Percentiles rank a stretch among this genome's conserved stretches.
These are phyloP conservation scores for Chloroceryle aenea DNA, from an alignment of 2,113 vertebrate genomes.

Conservation along the genomic window DNA sequence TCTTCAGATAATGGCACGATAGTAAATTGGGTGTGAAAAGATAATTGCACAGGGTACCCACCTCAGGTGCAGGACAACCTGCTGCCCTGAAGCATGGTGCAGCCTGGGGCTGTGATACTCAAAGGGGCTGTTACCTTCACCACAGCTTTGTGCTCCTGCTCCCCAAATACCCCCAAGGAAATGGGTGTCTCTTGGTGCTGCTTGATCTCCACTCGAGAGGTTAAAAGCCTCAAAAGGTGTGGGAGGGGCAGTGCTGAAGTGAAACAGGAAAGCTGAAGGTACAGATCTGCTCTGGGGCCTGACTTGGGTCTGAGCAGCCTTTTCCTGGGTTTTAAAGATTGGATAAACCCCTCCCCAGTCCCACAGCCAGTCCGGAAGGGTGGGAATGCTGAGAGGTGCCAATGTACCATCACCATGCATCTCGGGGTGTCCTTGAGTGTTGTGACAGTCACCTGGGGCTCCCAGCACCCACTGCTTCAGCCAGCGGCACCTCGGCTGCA, in stretches of 20 bases:
- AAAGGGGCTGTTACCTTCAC: background rate
- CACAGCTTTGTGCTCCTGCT: background rate
- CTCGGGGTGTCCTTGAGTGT: background rate
- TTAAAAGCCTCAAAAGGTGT: background rate
- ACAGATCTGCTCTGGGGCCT: background rate
- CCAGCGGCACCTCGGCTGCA: background rate
- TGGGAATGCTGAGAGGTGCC: background rate
- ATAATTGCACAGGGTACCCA: background rate
- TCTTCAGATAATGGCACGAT: background rate
- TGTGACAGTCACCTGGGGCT: background rate
- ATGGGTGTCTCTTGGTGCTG: background rate
- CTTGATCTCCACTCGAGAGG: background rate
- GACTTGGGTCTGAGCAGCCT: background rate
- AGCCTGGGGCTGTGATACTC: background rate
- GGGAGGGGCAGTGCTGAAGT: background rate
- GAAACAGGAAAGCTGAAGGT: too few relatives aligned
- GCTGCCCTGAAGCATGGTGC: background rate
- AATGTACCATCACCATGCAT: fast-evolving
- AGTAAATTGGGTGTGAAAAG: background rate
- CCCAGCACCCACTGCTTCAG: background rate
- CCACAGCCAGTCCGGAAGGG: background rate
- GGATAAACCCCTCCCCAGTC: background rate
- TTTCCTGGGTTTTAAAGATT: background rate
- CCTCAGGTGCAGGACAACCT: background rate
- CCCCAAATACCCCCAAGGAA: background rate